These are phyloP conservation scores for Australoheros scitulus DNA, from an alignment of 2,113 vertebrate species.

Conservation along the genomic window DNA sequence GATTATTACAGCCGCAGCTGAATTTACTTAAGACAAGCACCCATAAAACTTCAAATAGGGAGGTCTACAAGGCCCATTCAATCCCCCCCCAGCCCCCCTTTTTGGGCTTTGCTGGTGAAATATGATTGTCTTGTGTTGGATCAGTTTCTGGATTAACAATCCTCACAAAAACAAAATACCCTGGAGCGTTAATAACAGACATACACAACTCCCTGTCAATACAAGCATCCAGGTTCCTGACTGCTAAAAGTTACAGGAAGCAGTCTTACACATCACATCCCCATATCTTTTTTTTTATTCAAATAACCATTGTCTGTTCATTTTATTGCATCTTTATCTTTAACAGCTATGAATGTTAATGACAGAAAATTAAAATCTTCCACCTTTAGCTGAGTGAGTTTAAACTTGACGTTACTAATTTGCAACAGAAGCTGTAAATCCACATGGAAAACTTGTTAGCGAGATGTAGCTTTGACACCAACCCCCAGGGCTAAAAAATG, in stretches of 20 bases:
- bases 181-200: background rate
- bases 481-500: background rate
- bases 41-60: conserved; percentile 80
- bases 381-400: background rate
- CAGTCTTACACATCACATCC: background rate
- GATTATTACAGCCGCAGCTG: conserved; percentile 76
- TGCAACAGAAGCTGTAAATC: background rate
- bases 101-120: conserved; percentile 49
- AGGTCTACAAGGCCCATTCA: conserved; percentile 59
- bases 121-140: conserved; percentile 44
- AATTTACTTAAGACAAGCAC: conserved; percentile 79
- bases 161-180: conserved; percentile 21
- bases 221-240: background rate
- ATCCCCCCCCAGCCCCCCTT: conserved; percentile 1
- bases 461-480: background rate
- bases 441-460: background rate
- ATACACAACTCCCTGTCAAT: background rate
- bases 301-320: no score
- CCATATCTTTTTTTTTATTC: background rate
- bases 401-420: background rate
- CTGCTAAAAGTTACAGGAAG: background rate
- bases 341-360: no score
- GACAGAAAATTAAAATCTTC: background rate
- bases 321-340: no score
- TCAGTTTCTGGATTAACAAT: conserved; percentile 41